Conservation (phyloP, 2,888 invertebrate species). For the Tortricodes alternella region DNA sequence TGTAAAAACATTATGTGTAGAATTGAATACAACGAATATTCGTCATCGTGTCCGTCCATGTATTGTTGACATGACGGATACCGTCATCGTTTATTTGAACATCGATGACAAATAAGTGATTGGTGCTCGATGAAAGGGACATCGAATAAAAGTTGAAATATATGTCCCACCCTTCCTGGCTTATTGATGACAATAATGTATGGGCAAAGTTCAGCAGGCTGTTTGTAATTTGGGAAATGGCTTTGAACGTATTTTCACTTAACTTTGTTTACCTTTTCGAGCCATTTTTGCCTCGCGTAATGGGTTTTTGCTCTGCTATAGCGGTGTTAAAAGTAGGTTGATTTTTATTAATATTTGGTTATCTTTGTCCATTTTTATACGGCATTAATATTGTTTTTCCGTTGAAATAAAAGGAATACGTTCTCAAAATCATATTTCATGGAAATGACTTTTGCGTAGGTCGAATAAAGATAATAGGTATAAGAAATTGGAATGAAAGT, state of each 20-base stretch:
- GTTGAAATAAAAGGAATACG: too few species aligned
- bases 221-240: conserved; percentile 18
- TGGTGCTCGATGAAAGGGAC: conserved; percentile 8
- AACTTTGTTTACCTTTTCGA: conserved; percentile 25
- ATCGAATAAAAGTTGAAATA: conserved; percentile 25
- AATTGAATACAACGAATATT: too few species aligned
- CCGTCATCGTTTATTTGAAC: background rate
- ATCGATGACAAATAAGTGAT: conserved; percentile 20
- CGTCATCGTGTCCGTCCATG: background rate
- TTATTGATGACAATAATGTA: conserved; percentile 24
- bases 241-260: conserved; percentile 21
- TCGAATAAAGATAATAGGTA: too few species aligned
- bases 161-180: background rate
- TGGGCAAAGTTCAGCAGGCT: conserved; percentile 13
- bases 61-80: background rate
- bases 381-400: too few species aligned
- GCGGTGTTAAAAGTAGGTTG: background rate
- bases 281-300: conserved; percentile 14
- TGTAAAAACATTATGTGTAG: too few species aligned
- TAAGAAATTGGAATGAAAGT: too few species aligned
- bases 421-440: too few species aligned
- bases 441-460: too few species aligned
- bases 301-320: conserved; percentile 3
- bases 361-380: too few species aligned
- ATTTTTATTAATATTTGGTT: background rate